Conservation (phyloP, 2,113 vertebrate genomes). For the Ranitomeya variabilis region DNA sequence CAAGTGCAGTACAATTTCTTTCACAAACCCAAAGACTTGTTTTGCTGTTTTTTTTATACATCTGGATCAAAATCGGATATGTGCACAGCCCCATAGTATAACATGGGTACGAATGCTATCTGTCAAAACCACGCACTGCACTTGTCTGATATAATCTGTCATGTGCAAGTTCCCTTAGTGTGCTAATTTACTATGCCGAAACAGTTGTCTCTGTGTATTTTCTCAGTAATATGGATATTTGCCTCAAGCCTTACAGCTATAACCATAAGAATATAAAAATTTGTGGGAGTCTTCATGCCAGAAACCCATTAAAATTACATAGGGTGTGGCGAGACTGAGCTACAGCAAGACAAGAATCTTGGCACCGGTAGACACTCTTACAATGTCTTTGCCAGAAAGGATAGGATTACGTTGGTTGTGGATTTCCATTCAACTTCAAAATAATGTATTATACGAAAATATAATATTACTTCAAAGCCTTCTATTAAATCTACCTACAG, state of each 20-base stretch:
- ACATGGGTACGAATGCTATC: too few species aligned
- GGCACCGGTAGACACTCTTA: constrained; percentile 13
- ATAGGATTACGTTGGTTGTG: constrained; percentile 37
- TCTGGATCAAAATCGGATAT: too few species aligned
- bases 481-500: not conserved
- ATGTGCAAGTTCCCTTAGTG: not conserved
- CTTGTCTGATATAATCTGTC: too few species aligned
- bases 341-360: constrained; percentile 44
- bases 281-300: constrained; percentile 26
- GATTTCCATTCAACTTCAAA: constrained; percentile 39
- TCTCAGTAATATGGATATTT: not conserved
- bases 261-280: not conserved
- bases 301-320: constrained; percentile 24
- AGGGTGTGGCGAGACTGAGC: constrained; percentile 43
- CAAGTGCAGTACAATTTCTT: too few species aligned
- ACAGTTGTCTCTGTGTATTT: not conserved
- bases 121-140: too few species aligned
- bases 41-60: too few species aligned
- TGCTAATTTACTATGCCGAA: not conserved
- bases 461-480: constrained; percentile 29
- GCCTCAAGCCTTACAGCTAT: not conserved
- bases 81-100: too few species aligned
- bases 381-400: constrained; percentile 40
- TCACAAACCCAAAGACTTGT: too few species aligned
- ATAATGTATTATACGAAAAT: constrained; percentile 31